phyloP scores from a whole-genome alignment of 1,140 invertebrate species.

The Aphis gossypii region DNA sequence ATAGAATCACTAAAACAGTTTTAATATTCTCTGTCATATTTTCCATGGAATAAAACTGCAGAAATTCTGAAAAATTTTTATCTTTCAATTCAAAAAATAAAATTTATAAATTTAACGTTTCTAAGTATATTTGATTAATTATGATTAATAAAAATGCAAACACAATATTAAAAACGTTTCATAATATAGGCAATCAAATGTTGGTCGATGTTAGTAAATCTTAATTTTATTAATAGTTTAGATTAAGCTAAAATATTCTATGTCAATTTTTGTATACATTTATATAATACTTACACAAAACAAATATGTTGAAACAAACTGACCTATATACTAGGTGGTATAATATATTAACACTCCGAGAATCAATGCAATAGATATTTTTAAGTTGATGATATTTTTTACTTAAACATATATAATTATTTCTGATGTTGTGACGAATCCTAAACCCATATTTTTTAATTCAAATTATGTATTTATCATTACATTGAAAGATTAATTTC shows the following conservation, averaged over 20 bases:
- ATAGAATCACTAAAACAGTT: neutral
- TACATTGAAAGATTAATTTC: neutral
- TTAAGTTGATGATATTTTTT: neutral
- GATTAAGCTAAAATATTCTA: neutral
- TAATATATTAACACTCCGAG: neutral
- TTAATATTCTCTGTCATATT: neutral
- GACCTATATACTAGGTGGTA: no score
- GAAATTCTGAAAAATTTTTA: neutral
- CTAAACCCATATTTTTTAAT: neutral
- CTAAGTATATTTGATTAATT: no score
- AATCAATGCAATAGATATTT: neutral
- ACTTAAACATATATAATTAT: neutral
- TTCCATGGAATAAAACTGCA: neutral
- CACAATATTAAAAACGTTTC: no score
- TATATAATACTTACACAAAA: neutral
- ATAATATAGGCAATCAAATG: no score
- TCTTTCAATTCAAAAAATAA: no score
- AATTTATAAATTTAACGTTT: no score
- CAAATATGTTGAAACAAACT: neutral
- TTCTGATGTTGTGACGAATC: neutral
- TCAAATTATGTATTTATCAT: neutral
- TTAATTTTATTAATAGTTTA: neutral
- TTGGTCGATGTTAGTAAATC: neutral
- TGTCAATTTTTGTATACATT: neutral
- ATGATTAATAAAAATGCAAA: no score